Conservation (phyloP, 1,140 invertebrate genomes). For the Drosophila tsacasi region DNA sequence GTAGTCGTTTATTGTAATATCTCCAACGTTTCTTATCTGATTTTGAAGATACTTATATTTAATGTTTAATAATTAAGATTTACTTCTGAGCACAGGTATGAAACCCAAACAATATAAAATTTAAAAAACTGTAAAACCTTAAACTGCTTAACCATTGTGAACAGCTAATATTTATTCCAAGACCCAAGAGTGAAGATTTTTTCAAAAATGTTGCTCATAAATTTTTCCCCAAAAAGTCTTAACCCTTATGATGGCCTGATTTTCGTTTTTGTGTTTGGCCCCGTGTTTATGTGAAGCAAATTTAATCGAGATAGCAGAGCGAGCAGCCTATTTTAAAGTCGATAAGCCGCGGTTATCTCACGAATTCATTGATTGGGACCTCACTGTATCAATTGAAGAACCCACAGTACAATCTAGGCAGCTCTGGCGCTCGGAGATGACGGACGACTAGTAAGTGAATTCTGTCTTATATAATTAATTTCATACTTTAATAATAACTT, state of each 20-base stretch:
- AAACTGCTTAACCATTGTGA: background rate
- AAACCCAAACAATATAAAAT: background rate
- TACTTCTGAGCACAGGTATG: background rate
- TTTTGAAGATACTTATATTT: background rate
- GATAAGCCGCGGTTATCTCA: conserved; percentile 37
- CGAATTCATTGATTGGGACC: conserved; percentile 14
- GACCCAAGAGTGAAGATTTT: background rate
- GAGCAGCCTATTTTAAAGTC: conserved; percentile 14
- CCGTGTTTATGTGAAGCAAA: conserved; percentile 7
- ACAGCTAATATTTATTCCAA: background rate
- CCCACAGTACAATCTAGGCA: conserved; percentile 16
- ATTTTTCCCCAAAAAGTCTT: no score
- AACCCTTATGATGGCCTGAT: background rate
- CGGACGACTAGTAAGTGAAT: conserved; percentile 38
- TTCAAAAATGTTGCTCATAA: background rate
- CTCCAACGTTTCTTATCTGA: no score
- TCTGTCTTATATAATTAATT: background rate
- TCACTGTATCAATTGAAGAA: background rate
- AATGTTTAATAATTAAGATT: background rate
- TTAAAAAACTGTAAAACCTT: background rate
- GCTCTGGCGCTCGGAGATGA: conserved; percentile 24
- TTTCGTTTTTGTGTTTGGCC: no score
- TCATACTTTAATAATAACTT: background rate
- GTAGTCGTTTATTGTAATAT: background rate
- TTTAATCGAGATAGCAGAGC: conserved; percentile 26